Base-by-base conservation (phyloP, 2,113 vertebrate genomes). In the Catagonus wagneri region DNA sequence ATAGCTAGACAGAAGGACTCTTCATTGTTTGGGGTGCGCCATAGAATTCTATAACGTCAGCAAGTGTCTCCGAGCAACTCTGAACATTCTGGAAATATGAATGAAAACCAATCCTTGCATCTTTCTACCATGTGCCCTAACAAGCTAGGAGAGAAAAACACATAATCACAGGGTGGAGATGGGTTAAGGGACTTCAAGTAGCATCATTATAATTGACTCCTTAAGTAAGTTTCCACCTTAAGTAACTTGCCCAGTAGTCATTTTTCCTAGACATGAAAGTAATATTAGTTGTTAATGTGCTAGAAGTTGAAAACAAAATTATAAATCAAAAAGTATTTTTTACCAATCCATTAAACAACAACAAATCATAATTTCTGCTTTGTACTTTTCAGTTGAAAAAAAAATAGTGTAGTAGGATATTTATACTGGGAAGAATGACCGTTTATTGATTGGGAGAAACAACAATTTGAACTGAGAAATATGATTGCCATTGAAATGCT, bases 61-160 rank as follows among this genome's bases (percentile, higher is more conserved):
- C 8, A 34, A 54, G n/a, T 60, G 76, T 20, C 63, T 60, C 36
- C 68, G 50, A 75, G 27, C 75, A 52, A 19, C 20, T 88, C 52
- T 81, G 50, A 79, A 52, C 14, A 20, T 74, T 60, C 8, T 56
- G 34, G 56, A 54, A 17, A 17, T 78, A 34, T 15, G n/a, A 90
- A 85, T 86, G 56, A 90, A 93, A 96, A 74, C 66, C 80, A 72
- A 93, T 36, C 14, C 54, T 83, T 66, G 56, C 3, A 39, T 54
- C 16, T 69, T 88, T n/a, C 22, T 65, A 83, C 72, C 23, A 7
- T 76, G 34, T 74, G 5, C 9, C 12, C 9, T 78, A 44, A 65
- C 14, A 39, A 20, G 25, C 19, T 23, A 29, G 14, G 22, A 71
- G 44, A 84, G 71, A 84, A 71, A 66, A 66, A 52, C 52, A 9